Evolutionary conservation across 2,113 vertebrate species (phyloP).

Genomic region (Egretta garzetta): DNA sequence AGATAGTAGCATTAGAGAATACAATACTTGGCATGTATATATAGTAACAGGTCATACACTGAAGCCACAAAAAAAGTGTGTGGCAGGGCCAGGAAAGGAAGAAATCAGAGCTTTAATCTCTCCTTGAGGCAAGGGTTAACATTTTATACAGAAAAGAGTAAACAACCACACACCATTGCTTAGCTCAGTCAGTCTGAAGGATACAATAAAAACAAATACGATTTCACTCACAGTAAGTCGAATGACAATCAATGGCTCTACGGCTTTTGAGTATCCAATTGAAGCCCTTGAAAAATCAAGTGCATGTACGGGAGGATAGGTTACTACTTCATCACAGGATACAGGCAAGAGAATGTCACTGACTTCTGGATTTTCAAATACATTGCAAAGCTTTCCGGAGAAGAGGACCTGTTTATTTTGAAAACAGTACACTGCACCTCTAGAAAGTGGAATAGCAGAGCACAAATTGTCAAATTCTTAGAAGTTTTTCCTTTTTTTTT

Average conservation of each 20-base stretch:
- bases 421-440: not conserved
- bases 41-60: not conserved
- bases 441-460: not conserved
- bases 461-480: not conserved
- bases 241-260: not conserved
- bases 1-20: slow-evolving; percentile 15
- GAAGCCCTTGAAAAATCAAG: slow-evolving; percentile 39
- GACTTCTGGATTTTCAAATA: not conserved
- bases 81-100: not conserved
- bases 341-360: not conserved
- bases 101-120: not conserved
- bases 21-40: not conserved
- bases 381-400: not conserved
- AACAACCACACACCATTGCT: not conserved
- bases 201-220: not conserved
- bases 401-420: not conserved
- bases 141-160: not conserved
- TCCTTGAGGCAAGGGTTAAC: not conserved
- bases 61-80: not conserved
- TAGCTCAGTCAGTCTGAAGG: not conserved
- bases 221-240: not conserved
- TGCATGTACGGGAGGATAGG: not conserved
- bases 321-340: not conserved
- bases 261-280: not conserved
- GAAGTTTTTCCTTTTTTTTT: not conserved